Base-by-base conservation (phyloP, 2,888 invertebrate species). In the Morpho achilles region DNA sequence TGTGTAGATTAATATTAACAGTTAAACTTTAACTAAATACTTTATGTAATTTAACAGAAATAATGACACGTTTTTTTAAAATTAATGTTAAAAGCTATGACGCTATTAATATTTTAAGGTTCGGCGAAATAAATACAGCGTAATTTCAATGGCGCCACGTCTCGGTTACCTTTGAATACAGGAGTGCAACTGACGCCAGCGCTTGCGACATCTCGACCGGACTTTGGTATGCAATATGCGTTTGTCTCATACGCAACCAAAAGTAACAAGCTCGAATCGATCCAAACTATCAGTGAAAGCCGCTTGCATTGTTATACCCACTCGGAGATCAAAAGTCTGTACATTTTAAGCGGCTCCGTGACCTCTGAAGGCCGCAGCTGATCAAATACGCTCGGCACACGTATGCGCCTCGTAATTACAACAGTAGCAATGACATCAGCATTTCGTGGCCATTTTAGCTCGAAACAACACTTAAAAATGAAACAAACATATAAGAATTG, bases 301-400 rank as follows among this genome's bases (percentile, higher is more conserved):
- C 62, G 59, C 61, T 54, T 45, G 56, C 59, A 56, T 56, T 51
- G 53, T 64, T 47, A 50, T 53, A 49, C 58, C 52, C 50, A 50
- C 9, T 61, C 47, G 55, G 64, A 65, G 66, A 68, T 63, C 63
- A 65, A 64, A 67, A 68, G 66, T 65, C 56, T 60, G 57, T 53
- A 72, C 70, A 75, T 74, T 64, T 71, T 74, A 68, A 70, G 69
- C 68, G 68, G 70, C 71, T 72, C 69, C 62, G 73, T 78, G 84
- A 84, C 87, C 86, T 82, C 80, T 72, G 80, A 84, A 87, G 85
- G 85, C 82, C 82, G 75, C 88, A 88, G 84, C 84, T 89, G 88
- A 64, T 62, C 75, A 85, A 88, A 88, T 75, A 79, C 61, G 65
- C 63, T 60, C 67, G 42, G 67, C 66, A 57, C 56, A 57, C 52